A percentile compares a stretch with the other conserved stretches of the same genome.
Conservation (phyloP, 2,113 vertebrate genomes). For the Amphiprion percula region DNA sequence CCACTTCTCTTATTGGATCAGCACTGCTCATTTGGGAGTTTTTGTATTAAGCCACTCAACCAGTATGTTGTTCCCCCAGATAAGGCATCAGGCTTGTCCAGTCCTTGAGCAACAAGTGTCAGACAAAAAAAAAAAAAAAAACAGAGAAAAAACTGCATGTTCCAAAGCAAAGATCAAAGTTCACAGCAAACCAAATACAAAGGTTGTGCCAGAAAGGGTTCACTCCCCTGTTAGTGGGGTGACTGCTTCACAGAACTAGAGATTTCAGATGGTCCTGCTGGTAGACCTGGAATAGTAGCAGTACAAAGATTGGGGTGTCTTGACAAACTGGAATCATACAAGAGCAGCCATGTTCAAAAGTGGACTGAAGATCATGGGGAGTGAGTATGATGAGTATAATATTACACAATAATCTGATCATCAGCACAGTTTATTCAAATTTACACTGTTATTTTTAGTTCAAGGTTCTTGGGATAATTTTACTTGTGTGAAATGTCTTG, state of each 20-base stretch:
- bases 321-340: constrained; percentile 15
- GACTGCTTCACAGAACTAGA: constrained; percentile 28
- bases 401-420: constrained; percentile 3
- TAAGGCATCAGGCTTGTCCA: constrained; percentile 35
- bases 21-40: neutral
- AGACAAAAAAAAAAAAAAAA: constrained; percentile 25
- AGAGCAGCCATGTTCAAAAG: constrained; percentile 70
- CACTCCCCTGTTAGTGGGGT: constrained; percentile 40
- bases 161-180: constrained; percentile 83
- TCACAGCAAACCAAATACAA: constrained; percentile 79
- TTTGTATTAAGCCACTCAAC: neutral
- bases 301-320: constrained; percentile 2
- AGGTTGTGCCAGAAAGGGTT: constrained; percentile 45
- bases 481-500: constrained; percentile 2
- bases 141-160: constrained; percentile 37
- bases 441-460: neutral
- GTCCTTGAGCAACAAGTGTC: constrained; percentile 63
- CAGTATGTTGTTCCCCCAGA: constrained; percentile 2
- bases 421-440: neutral
- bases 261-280: constrained; percentile 40
- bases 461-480: constrained; percentile 10
- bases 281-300: constrained; percentile 28
- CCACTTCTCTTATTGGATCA: neutral
- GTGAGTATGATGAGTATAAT: constrained; percentile 82
- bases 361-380: constrained; percentile 75